Evolutionary conservation across 1,140 invertebrate species (phyloP), one percentile per base, ranked within the genome.

Genomic region (Panulirus ornatus): DNA sequence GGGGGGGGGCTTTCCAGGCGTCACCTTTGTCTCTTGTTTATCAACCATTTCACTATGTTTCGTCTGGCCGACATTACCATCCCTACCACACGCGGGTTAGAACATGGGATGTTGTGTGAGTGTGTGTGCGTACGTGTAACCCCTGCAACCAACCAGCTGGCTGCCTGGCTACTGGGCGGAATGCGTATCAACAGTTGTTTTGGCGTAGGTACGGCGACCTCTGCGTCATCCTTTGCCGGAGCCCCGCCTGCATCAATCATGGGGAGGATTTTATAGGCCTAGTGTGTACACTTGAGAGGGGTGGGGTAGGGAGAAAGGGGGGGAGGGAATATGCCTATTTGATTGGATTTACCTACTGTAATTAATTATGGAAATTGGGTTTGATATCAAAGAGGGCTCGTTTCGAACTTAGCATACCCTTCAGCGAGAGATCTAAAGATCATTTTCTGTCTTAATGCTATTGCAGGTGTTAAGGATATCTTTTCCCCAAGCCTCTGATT

Each of bases 291-390:
- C 70, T 73, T 44, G 87, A 54, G 63, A 63, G 70, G 76, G 86
- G 54, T 30, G 70, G 85, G 78, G n/a, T n/a, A n/a, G n/a, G n/a
- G n/a, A n/a, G n/a, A n/a, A n/a, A n/a, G n/a, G 63, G 76, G 70
- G 76, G 86, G 54, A 42, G 70, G 85, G 78, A 75, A 75, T 89
- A 89, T 75, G 87, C 87, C 87, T 89, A 40, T 89, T 83, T 89
- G 87, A 89, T 89, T 89, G 87, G 87, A 89, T 89, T 89, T 89
- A 84, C 87, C 87, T 83, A 89, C 42, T 83, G 87, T 89, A 89
- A 89, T 89, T 89, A 89, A 89, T 84, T 84, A 89, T 89, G 87
- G 87, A 89, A 89, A 89, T 89, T 83, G 79, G 34, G 70, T 89
- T 89, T 83, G 66, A 89, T 83, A 89, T 89, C 87, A 89, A 79